Base-by-base conservation (phyloP, 2,113 vertebrate species). In the Bambusicola thoracicus region DNA sequence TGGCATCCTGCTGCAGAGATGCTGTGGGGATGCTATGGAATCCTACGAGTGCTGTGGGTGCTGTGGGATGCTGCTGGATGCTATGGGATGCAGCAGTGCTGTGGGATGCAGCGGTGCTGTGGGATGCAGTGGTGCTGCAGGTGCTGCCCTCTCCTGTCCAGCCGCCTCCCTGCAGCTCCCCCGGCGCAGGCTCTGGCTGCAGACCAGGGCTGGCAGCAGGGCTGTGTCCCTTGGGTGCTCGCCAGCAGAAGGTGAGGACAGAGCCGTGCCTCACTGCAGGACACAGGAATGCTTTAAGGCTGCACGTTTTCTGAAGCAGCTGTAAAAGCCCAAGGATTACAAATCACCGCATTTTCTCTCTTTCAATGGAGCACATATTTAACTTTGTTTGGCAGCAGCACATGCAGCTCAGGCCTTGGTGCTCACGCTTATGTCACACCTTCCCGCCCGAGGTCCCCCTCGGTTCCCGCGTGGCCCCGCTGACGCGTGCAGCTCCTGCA, bases 91-190 rank as follows among this genome's bases (percentile, higher is more conserved):
- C 49, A 25, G 49, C 22, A 11, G 48, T 59, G 56, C 56, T 34
- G n/a, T 13, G 8, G 58, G 58, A 14, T 34, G 58, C 58, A 22
- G 48, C 22, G 11, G 24, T 25, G 48, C 51, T 27, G 51, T 27
- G 51, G 51, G 49, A 51, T 51, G 49, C 53, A 30, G 29, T 10
- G 10, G 53, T 32, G 40, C 40, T 95, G 59, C 87, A n/a, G 55
- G 59, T 95, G 94, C 93, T 97, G 95, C 97, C 96, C 95, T 89
- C 96, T 97, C 48, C 95, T 83, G 97, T 65, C 88, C 17, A 10
- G 20, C 58, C 13, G 2, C 6, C 25, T 3, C 41, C 61, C 5
- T 25, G 21, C 27, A n/a, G 16, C 36, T 25, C 36, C 36, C 10
- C 48, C 55, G 13, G 18, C 4, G 16, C 41, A 32, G 5, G 55